Conservation (phyloP, 2,113 vertebrate genomes). For the Eurypyga helias region DNA sequence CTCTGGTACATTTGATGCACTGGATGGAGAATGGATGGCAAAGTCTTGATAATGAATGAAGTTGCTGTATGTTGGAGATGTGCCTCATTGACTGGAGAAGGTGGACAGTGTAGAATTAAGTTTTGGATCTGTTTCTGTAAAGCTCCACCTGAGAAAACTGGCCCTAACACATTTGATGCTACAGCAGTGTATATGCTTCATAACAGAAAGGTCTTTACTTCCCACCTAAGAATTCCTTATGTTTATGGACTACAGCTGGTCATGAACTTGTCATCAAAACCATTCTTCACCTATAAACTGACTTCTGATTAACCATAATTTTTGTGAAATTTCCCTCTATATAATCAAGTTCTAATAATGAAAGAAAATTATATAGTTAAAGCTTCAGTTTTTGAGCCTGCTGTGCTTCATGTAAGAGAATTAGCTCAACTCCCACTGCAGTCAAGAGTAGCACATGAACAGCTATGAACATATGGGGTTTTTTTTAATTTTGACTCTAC, state of each 20-base stretch:
- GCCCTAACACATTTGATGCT: neutral
- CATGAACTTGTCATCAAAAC: neutral
- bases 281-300: neutral
- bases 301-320: neutral
- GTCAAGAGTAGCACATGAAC: neutral
- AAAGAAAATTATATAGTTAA: neutral
- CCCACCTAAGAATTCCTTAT: neutral
- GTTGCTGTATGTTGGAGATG: neutral
- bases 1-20: neutral
- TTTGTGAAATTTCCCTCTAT: neutral
- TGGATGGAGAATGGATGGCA: neutral
- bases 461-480: neutral
- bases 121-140: neutral
- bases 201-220: neutral
- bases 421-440: neutral
- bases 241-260: neutral
- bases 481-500: neutral
- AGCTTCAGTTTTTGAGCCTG: neutral
- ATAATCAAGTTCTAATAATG: neutral
- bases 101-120: neutral
- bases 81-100: neutral
- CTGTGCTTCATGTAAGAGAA: neutral
- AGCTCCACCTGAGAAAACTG: neutral
- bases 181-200: neutral
- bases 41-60: neutral